Base-by-base conservation (phyloP, 2,113 vertebrate species). In the Tenrec ecaudatus region DNA sequence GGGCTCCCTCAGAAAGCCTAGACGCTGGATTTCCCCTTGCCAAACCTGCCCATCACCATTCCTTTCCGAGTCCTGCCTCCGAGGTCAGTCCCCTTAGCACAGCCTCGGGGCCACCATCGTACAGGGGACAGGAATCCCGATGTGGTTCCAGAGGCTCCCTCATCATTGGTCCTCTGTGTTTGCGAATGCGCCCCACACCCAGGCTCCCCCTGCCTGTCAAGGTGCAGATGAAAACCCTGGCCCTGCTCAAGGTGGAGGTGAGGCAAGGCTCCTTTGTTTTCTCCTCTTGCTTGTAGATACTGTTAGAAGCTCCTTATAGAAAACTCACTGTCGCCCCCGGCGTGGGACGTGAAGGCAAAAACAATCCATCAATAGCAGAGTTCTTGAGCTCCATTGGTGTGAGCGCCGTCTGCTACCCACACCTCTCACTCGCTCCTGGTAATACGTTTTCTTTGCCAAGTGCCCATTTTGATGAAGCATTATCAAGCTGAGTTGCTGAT, bases 351-450 rank as follows among this genome's bases (percentile, higher is more conserved):
- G 86, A 88, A 96, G 93, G 96, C 80, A 89, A 84, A 85, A 66
- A 73, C 43, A 57, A 5, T 86, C 57, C 19, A 0, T 77, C 82
- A 23, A 40, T 11, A 84, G 89, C 11, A 90, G 96, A 96, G 95
- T 94, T 97, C 97, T 97, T 96, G 94, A 97, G 90, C 93, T 90
- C 97, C 97, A 97, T 97, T 97, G 95, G 88, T 96, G 97, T 98
- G 96, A 97, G 96, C 94, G 93, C 78, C 86, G 78, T 97, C 92
- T 97, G 98, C 98, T 95, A 95, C 92, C 95, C 91, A 96, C 95
- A 94, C 94, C 90, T 98, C 95, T 69, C 88, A 97, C 87, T 95
- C 96, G 96, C 94, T 98, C 96, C 96, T 82, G 95, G 96, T 96
- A 97, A 97, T 2, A 10, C 92, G 47, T 97, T 97, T 96, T 98